Evolutionary conservation across 1,140 invertebrate species (phyloP), one percentile per base, ranked within the genome.

Genomic region (Drosophila insularis): DNA sequence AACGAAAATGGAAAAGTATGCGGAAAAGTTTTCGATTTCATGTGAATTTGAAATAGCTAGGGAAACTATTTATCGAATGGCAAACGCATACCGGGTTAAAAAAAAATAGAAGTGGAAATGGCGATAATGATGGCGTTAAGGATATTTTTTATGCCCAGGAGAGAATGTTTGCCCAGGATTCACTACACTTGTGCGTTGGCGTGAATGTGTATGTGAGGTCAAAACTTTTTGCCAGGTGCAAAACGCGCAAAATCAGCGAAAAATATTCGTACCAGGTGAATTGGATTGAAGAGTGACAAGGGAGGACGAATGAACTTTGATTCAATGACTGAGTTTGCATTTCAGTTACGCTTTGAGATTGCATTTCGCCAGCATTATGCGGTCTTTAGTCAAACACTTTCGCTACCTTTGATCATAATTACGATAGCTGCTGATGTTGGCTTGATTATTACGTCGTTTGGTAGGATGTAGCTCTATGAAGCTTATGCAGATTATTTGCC

Each of bases 241-340:
- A 27, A 81, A 74, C 66, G 70, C 64, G 66, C 74, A 63, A 81
- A 81, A 78, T 81, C 80, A 81, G 74, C 70, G 66, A 78, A 81
- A 71, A 81, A 68, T 73, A 81, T 78, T 81, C 79, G 71, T 65
- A 66, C 3, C 5, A 37, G 35, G 70, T 62, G 78, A 81, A 78
- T 68, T 61, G 63, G 78, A 78, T 74, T 46, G 43, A 71, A 81
- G 70, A 60, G 64, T 50, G 67, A 50, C 21, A 53, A 55, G n/a
- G 66, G 7, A 21, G 4, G 8, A 11, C 46, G 31, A 19, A 19
- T 10, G 19, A 50, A 50, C 43, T 14, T 50, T 50, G 43, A 50
- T 50, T 50, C 43, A 50, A 50, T 50, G 43, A 50, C 43, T 50
- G 43, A 50, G 43, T 50, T 50, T 50, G 43, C 43, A 50, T 50